Percentiles rank a stretch among this genome's conserved stretches.
These are phyloP conservation scores for Volucella zonaria DNA, from an alignment of 2,888 invertebrate genomes.

Conservation along the genomic window DNA sequence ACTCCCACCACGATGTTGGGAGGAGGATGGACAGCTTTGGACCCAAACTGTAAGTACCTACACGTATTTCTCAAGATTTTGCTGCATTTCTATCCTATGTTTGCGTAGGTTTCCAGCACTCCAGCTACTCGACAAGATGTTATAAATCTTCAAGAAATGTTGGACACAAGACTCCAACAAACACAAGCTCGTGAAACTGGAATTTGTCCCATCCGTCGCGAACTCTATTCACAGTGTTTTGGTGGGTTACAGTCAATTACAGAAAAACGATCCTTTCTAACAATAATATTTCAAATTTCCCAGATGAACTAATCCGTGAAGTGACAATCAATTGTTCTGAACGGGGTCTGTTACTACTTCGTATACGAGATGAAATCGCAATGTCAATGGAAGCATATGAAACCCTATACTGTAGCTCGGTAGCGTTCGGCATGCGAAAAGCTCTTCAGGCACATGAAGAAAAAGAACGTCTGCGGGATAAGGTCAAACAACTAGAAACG, in stretches of 20 bases:
- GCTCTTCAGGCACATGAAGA: slow-evolving; percentile 91
- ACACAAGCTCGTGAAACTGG: slow-evolving; percentile 98
- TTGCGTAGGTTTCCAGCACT: slow-evolving; percentile 92
- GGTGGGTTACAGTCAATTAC: slow-evolving; percentile 80
- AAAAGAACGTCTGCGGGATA: slow-evolving; percentile 90
- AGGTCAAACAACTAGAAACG: slow-evolving; percentile 87
- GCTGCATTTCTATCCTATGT: not conserved
- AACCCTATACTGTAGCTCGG: slow-evolving; percentile 97
- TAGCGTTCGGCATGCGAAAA: slow-evolving; percentile 98
- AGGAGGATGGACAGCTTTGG: slow-evolving; percentile 96
- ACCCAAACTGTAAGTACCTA: slow-evolving; percentile 87
- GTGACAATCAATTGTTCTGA: slow-evolving; percentile 99
- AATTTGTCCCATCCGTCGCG: slow-evolving; percentile 96
- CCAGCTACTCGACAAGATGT: slow-evolving; percentile 98
- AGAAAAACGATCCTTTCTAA: not conserved
- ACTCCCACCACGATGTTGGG: slow-evolving; percentile 97
- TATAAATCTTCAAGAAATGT: slow-evolving; percentile 96
- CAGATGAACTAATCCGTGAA: slow-evolving; percentile 94
- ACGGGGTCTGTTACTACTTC: slow-evolving; percentile 93
- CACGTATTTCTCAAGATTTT: not conserved
- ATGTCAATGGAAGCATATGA: slow-evolving; percentile 99
- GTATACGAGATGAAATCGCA: slow-evolving; percentile 96
- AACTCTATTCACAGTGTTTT: slow-evolving; percentile 97
- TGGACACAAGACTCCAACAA: slow-evolving; percentile 94
- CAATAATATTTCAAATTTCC: slow-evolving; percentile 8